A percentile compares a stretch with the other conserved stretches of the same genome.
These are phyloP conservation scores for Diachasma alloeum DNA, from an alignment of 1,140 invertebrate species.

Conservation along the genomic window DNA sequence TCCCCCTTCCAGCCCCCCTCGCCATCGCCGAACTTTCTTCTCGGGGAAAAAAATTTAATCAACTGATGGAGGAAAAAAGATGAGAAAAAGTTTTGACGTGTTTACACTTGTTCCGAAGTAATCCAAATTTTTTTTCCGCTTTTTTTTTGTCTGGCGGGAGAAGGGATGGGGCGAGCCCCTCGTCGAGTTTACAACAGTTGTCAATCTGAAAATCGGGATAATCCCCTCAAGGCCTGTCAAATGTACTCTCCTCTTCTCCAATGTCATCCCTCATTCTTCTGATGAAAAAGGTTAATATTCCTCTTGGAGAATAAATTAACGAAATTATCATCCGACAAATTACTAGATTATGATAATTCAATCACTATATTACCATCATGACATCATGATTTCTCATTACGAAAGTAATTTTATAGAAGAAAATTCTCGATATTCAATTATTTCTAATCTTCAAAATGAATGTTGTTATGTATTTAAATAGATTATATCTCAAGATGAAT, in stretches of 20 bases:
- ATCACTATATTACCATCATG: too few species aligned
- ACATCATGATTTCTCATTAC: too few species aligned
- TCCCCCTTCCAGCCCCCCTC: background rate
- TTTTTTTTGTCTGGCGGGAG: background rate
- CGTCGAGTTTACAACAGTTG: slow-evolving; percentile 22
- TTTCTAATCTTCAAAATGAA: too few species aligned
- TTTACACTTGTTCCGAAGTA: background rate
- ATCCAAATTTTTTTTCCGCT: background rate
- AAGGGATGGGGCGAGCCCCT: background rate
- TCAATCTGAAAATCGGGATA: slow-evolving; percentile 27
- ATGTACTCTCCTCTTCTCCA: background rate
- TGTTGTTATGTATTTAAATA: too few species aligned
- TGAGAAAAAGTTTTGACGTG: background rate
- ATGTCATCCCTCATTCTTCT: background rate
- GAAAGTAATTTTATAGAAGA: too few species aligned
- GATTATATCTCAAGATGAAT: too few species aligned
- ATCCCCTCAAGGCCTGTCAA: slow-evolving; percentile 28
- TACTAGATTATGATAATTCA: too few species aligned
- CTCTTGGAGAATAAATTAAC: background rate
- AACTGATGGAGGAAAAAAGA: background rate
- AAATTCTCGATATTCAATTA: too few species aligned
- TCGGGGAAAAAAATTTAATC: background rate
- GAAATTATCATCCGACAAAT: background rate
- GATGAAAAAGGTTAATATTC: background rate
- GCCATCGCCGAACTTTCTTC: background rate